Percentiles rank a stretch among this genome's conserved stretches.
These are phyloP conservation scores for Lagodon rhomboides DNA, from an alignment of 2,797 vertebrate genomes.

Conservation along the genomic window DNA sequence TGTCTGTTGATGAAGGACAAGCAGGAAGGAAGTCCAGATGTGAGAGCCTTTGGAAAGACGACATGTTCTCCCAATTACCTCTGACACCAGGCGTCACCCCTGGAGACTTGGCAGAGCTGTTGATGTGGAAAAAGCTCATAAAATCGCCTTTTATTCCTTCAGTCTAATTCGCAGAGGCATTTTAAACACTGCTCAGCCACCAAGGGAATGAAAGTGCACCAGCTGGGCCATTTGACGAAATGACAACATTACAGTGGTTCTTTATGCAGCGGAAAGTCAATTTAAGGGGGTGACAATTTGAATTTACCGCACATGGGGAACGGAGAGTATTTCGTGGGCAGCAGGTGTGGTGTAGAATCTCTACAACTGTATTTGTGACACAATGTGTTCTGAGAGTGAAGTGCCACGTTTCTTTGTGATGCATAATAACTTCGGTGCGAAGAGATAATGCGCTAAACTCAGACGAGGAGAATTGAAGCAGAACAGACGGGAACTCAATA, in stretches of 20 bases:
- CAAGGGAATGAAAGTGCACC: background rate
- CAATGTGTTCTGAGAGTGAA: background rate
- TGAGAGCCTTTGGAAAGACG: background rate
- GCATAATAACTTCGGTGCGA: background rate
- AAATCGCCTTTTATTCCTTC: background rate
- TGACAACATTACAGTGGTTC: background rate
- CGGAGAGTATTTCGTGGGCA: background rate
- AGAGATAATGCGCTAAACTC: background rate
- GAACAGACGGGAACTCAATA: constrained; percentile 8
- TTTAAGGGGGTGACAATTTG: background rate
- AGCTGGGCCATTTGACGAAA: constrained; percentile 1
- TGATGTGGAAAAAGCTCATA: background rate
- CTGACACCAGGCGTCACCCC: background rate
- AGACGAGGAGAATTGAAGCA: background rate
- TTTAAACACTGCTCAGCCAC: constrained; percentile 8
- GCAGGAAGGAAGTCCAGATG: background rate
- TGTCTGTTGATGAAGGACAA: background rate
- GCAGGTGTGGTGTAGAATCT: background rate
- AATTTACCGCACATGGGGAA: background rate
- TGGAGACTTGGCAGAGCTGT: background rate
- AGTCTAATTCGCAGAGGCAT: background rate
- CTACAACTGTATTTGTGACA: background rate
- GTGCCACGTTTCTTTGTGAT: background rate
- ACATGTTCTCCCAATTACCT: background rate
- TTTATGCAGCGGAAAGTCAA: background rate